phyloP scores from a whole-genome alignment of 2,888 invertebrate genomes.

The Mythimna ferrago region DNA sequence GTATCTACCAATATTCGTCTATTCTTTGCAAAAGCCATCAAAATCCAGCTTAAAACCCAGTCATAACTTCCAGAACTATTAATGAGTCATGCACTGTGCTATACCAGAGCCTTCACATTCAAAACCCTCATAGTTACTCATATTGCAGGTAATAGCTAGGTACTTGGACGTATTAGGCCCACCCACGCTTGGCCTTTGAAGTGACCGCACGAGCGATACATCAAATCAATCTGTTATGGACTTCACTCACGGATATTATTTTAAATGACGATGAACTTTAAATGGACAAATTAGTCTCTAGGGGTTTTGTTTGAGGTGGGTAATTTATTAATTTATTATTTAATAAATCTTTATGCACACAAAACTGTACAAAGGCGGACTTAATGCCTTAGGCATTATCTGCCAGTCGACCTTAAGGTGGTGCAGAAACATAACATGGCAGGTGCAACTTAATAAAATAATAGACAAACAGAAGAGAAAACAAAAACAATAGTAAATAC shows the following conservation, averaged over 20 bases:
- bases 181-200: conserved; percentile 37
- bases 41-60: not conserved
- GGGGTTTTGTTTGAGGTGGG: not conserved
- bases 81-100: conserved; percentile 30
- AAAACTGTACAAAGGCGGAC: too few relatives aligned
- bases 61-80: not conserved
- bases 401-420: too few relatives aligned
- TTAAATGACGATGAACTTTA: conserved; percentile 4
- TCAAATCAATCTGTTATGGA: conserved; percentile 4
- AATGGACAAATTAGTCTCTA: not conserved
- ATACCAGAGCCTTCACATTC: conserved; percentile 33
- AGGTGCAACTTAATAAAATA: too few relatives aligned
- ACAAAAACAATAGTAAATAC: too few relatives aligned
- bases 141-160: conserved; percentile 13
- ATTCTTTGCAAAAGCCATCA: not conserved
- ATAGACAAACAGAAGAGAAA: too few relatives aligned
- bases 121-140: conserved; percentile 1
- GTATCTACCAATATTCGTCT: too few relatives aligned
- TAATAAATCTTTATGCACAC: too few relatives aligned
- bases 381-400: too few relatives aligned
- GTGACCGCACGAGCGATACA: not conserved
- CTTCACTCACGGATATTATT: conserved; percentile 1
- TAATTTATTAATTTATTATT: too few relatives aligned
- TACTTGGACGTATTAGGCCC: not conserved
- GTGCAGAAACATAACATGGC: too few relatives aligned